Conservation (phyloP, 2,888 invertebrate genomes). For the Dione juno region DNA sequence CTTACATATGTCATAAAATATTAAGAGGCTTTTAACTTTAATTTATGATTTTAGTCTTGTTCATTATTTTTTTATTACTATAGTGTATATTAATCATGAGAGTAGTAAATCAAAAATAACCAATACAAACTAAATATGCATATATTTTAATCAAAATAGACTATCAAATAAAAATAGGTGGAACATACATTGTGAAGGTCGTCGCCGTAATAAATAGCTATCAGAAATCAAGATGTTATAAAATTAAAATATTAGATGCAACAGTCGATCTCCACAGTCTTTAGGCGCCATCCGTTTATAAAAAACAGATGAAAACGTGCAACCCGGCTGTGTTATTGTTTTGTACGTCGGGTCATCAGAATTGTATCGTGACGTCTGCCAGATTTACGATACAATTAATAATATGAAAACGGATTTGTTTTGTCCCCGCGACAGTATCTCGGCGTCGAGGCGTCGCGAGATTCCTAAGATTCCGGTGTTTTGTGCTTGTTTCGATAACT, state of each 20-base stretch:
- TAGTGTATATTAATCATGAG: conserved; percentile 25
- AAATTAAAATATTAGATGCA: conserved; percentile 26
- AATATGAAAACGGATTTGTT: conserved; percentile 41
- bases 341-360: conserved; percentile 28
- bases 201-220: conserved; percentile 23
- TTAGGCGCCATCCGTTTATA: conserved; percentile 43
- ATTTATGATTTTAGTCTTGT: conserved; percentile 1
- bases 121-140: conserved; percentile 26
- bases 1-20: conserved; percentile 17
- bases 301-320: conserved; percentile 4
- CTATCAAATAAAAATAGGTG: conserved; percentile 19
- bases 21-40: conserved; percentile 3
- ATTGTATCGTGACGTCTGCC: conserved; percentile 30
- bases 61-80: conserved; percentile 30
- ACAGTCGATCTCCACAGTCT: conserved; percentile 21
- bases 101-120: conserved; percentile 32
- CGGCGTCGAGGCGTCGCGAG: conserved; percentile 38
- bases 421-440: conserved; percentile 15
- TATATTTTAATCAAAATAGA: conserved; percentile 27
- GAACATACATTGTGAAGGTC: conserved; percentile 30
- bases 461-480: conserved; percentile 39
- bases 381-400: conserved; percentile 37
- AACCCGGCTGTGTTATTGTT: conserved; percentile 30
- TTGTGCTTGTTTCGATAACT: conserved; percentile 39
- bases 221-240: conserved; percentile 15